phyloP scores from a whole-genome alignment of 2,113 vertebrate species.

The Rhadina sibilatrix region DNA sequence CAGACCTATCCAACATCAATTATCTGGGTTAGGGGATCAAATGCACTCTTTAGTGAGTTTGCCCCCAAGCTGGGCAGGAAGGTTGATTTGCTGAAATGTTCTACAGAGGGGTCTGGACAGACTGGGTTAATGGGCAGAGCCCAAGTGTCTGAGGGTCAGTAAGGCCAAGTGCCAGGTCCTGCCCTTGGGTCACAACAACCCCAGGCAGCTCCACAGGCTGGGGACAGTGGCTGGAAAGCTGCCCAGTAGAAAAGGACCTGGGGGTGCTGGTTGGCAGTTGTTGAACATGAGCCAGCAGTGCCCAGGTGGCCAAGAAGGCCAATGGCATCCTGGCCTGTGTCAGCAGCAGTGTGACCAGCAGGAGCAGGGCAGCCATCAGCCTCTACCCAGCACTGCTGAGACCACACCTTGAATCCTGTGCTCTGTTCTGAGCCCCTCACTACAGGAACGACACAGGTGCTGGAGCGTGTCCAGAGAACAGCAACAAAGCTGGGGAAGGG shows the following conservation, averaged over 20 bases:
- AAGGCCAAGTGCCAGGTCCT: neutral
- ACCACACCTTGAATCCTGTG: neutral
- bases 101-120: neutral
- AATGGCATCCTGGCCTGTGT: neutral
- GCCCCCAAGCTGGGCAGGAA: rapidly evolving
- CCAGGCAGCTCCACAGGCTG: neutral
- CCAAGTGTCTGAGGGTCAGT: rapidly evolving
- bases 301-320: neutral
- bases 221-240: neutral
- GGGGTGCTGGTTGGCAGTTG: rapidly evolving
- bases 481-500: rapidly evolving
- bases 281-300: neutral
- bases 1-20: neutral
- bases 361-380: too few species aligned
- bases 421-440: neutral
- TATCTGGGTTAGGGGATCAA: rapidly evolving
- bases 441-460: rapidly evolving
- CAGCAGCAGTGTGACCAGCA: neutral
- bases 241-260: neutral
- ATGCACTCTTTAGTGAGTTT: neutral
- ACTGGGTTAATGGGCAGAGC: rapidly evolving
- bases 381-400: rapidly evolving
- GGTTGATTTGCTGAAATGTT: neutral
- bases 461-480: rapidly evolving
- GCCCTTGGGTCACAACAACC: neutral